Base-by-base conservation (phyloP, 2,888 invertebrate genomes). In the Clivina fossor region DNA sequence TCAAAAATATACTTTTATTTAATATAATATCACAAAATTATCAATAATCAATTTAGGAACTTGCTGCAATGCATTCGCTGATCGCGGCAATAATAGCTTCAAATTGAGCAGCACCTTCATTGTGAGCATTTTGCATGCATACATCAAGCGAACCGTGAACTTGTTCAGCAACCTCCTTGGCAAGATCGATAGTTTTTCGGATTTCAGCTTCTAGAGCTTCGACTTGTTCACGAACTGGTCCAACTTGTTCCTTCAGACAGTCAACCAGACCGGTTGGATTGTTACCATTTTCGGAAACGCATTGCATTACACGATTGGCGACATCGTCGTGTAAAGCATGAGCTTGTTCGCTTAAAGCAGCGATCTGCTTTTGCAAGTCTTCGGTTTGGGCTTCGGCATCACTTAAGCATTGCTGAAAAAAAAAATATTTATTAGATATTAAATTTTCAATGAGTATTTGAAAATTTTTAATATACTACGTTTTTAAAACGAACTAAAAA, bases 41-140 rank as follows among this genome's bases (percentile, higher is more conserved):
- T n/a, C n/a, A n/a, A n/a, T n/a, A n/a, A n/a, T n/a, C n/a, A n/a
- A n/a, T n/a, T n/a, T n/a, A n/a, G n/a, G n/a, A n/a, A n/a, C n/a
- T n/a, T n/a, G n/a, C 35, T 3, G 35, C 26, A 13, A 53, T 35
- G 24, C 53, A 53, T n/a, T 53, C 44, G 7, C 18, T 35, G 37
- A 53, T 32, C n/a, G 16, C 16, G 3, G 18, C 18, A 3, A 53
- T 2, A 28, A 35, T 24, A 4, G 8, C 44, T 8, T 24, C 1
- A 28, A 15, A n/a, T 19, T 44, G 19, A 20, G 24, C 9, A 16
- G 16, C 16, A 16, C 24, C 11, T 3, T 54, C 38, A 8, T 44
- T n/a, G 1, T 11, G 9, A 3, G 46, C 47, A 3, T 20, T 15
- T 4, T 2, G 16, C 4, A 24, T 30, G 40, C 55, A 47, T 4